phyloP scores from a whole-genome alignment of 2,113 vertebrate genomes.

The Patagioenas fasciata region DNA sequence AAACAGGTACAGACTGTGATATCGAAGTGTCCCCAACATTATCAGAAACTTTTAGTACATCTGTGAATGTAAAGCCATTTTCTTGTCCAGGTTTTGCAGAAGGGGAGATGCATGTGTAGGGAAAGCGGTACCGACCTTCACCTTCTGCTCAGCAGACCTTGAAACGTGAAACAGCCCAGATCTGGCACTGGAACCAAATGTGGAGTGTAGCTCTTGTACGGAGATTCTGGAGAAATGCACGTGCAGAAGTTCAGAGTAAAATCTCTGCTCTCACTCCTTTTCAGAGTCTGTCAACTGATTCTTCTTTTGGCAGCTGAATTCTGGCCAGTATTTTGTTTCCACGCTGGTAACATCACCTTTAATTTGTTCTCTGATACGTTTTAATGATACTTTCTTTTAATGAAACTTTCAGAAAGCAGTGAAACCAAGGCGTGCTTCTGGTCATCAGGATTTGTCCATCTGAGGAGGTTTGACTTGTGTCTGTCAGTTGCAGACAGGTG shows the following conservation, averaged over 20 bases:
- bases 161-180: neutral
- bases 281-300: neutral
- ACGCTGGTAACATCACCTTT: neutral
- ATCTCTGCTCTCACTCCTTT: neutral
- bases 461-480: neutral
- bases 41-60: conserved; percentile 33
- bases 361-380: neutral
- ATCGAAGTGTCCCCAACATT: neutral
- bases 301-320: neutral
- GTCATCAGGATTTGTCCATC: neutral
- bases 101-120: neutral
- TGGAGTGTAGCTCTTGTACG: neutral
- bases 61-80: conserved; percentile 31
- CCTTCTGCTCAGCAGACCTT: neutral
- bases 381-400: neutral
- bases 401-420: neutral
- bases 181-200: neutral
- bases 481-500: neutral
- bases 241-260: neutral
- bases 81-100: neutral
- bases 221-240: neutral
- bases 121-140: neutral
- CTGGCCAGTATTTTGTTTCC: conserved; percentile 47
- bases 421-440: neutral
- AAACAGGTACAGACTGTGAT: neutral